phyloP scores from a whole-genome alignment of 1,140 invertebrate genomes.

The Leptinotarsa undecemlineata region DNA sequence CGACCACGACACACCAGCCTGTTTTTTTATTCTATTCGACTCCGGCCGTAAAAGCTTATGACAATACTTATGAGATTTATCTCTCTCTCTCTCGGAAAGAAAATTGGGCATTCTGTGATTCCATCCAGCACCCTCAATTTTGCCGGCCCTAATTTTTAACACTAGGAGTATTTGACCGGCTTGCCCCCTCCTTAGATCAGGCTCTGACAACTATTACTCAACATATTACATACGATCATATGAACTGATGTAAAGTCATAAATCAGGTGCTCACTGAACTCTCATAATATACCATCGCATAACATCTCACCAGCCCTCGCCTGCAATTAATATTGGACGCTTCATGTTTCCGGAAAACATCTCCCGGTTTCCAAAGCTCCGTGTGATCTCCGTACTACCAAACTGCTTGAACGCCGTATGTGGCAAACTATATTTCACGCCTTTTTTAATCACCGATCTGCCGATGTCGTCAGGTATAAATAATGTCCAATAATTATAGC shows the following conservation, averaged over 20 bases:
- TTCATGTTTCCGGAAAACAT: constrained; percentile 5
- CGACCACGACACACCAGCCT: too few relatives aligned
- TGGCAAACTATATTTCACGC: constrained; percentile 7
- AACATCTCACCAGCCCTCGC: background rate
- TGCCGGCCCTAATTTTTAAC: too few relatives aligned
- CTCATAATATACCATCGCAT: background rate
- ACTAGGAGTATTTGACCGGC: too few relatives aligned
- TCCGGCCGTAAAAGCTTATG: too few relatives aligned
- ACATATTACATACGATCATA: too few relatives aligned
- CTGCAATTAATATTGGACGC: background rate
- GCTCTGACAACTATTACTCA: too few relatives aligned
- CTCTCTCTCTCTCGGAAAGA: too few relatives aligned
- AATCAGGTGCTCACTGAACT: background rate
- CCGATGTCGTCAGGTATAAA: constrained; percentile 5
- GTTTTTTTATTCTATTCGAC: too few relatives aligned
- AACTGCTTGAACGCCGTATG: background rate
- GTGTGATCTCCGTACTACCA: background rate
- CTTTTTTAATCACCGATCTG: constrained; percentile 3
- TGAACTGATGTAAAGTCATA: background rate
- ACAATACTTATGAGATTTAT: too few relatives aligned
- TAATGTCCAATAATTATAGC: constrained; percentile 8
- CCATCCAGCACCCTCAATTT: too few relatives aligned
- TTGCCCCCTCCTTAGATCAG: too few relatives aligned
- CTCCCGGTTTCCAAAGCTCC: background rate
- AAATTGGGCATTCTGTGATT: too few relatives aligned